These are phyloP conservation scores for Anthopleura xanthogrammica DNA, from an alignment of 92 coral and sea anemone genomes.

Conservation along the genomic window DNA sequence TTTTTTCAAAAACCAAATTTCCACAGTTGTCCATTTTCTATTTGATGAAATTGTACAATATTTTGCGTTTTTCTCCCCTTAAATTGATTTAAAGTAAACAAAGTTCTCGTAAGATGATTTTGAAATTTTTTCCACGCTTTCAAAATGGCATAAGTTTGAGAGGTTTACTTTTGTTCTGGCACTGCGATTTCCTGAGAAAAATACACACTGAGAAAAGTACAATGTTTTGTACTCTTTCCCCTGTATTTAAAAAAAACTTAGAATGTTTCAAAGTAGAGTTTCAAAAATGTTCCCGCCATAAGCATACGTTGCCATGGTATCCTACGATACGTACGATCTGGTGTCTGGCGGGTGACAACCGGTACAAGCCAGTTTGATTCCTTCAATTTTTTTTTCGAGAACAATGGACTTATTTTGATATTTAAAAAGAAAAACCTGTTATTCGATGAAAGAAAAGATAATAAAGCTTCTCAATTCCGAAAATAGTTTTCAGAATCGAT, in stretches of 20 bases:
- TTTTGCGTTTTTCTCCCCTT: too few species aligned
- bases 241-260: background rate
- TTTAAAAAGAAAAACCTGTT: background rate
- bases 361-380: slow-evolving; percentile 15
- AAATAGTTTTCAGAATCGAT: background rate
- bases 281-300: background rate
- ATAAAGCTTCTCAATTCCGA: background rate
- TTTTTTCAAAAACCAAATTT: too few species aligned
- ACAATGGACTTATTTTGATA: background rate
- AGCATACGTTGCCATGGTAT: slow-evolving; percentile 16
- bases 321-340: slow-evolving; percentile 2
- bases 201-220: too few species aligned
- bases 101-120: too few species aligned
- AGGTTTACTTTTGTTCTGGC: too few species aligned
- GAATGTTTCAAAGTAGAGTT: background rate
- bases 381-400: slow-evolving; percentile 2
- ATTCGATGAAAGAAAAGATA: background rate
- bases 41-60: too few species aligned
- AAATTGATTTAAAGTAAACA: too few species aligned
- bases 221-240: background rate
- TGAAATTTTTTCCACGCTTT: too few species aligned
- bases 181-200: too few species aligned
- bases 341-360: slow-evolving; percentile 27
- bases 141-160: too few species aligned
- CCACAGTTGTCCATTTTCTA: too few species aligned